Evolutionary conservation across 2,797 vertebrate genomes (phyloP).

Genomic region (Argentina silus): DNA sequence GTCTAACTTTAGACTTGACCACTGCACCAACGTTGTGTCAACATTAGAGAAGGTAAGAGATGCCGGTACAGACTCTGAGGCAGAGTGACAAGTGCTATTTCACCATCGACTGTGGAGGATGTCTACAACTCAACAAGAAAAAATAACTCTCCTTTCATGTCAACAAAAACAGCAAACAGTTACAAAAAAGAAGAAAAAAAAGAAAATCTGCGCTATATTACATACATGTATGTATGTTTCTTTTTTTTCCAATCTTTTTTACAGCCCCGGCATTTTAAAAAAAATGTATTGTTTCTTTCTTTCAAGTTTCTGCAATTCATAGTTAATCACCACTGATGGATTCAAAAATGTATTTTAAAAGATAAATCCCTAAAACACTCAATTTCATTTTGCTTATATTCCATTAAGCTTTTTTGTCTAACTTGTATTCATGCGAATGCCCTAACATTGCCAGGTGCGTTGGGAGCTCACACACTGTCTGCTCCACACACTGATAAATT

Average conservation of each 20-base stretch:
- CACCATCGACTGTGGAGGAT: slow-evolving; percentile 81
- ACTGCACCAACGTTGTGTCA: slow-evolving; percentile 79
- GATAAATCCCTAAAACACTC: slow-evolving; percentile 1
- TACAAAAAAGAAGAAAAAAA: slow-evolving; percentile 61
- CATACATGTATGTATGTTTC: slow-evolving; percentile 33
- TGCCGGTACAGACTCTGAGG: slow-evolving; percentile 82
- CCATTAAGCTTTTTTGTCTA: slow-evolving; percentile 66
- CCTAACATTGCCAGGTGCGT: slow-evolving; percentile 59
- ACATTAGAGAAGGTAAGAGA: slow-evolving; percentile 76
- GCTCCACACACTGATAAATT: slow-evolving; percentile 67
- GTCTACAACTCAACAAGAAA: slow-evolving; percentile 81
- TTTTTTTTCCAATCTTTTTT: slow-evolving; percentile 48
- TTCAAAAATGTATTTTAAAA: not conserved
- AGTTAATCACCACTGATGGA: slow-evolving; percentile 81
- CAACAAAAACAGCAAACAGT: slow-evolving; percentile 86
- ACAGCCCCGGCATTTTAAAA: slow-evolving; percentile 49
- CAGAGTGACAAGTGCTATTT: slow-evolving; percentile 89
- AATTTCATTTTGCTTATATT: slow-evolving; percentile 54
- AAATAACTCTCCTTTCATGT: slow-evolving; percentile 78
- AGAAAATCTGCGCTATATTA: slow-evolving; percentile 67
- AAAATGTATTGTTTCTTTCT: slow-evolving; percentile 37
- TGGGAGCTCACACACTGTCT: slow-evolving; percentile 66
- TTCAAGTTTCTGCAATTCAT: slow-evolving; percentile 74
- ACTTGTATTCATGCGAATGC: slow-evolving; percentile 64
- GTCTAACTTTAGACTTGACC: slow-evolving; percentile 90